Evolutionary conservation across 2,888 invertebrate species (phyloP).

Genomic region (Steromphala cineraria): DNA sequence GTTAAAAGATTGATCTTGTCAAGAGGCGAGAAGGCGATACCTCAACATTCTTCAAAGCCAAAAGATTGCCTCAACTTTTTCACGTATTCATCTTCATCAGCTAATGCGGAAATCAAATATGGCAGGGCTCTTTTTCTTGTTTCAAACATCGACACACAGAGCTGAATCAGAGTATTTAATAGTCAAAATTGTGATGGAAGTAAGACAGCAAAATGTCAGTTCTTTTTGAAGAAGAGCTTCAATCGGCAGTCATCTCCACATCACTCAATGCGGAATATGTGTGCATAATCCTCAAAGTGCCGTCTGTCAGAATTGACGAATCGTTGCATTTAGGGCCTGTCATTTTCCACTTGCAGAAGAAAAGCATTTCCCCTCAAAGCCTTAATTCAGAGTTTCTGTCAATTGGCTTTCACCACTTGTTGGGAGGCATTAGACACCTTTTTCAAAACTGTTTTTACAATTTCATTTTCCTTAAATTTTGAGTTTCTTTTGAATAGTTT

Average conservation of each 20-base stretch:
- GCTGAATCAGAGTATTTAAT: not conserved
- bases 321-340: not conserved
- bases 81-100: not conserved
- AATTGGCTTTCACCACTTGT: too few relatives aligned
- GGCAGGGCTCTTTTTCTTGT: not conserved
- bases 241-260: not conserved
- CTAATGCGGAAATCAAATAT: conserved; percentile 6
- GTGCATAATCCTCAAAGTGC: not conserved
- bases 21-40: not conserved
- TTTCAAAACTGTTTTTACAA: too few relatives aligned
- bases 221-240: not conserved
- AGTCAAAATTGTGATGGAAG: conserved; percentile 1
- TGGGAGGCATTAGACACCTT: too few relatives aligned
- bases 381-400: too few relatives aligned
- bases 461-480: too few relatives aligned
- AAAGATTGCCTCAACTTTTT: not conserved
- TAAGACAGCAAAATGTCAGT: not conserved
- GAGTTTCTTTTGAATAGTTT: too few relatives aligned
- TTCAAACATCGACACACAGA: not conserved
- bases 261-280: not conserved
- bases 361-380: too few relatives aligned
- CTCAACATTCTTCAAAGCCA: not conserved
- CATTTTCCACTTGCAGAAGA: not conserved
- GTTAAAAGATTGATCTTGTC: not conserved
- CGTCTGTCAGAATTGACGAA: conserved; percentile 13